Base-by-base conservation (phyloP, 2,797 vertebrate genomes). In the Halcyon smyrnensis region DNA sequence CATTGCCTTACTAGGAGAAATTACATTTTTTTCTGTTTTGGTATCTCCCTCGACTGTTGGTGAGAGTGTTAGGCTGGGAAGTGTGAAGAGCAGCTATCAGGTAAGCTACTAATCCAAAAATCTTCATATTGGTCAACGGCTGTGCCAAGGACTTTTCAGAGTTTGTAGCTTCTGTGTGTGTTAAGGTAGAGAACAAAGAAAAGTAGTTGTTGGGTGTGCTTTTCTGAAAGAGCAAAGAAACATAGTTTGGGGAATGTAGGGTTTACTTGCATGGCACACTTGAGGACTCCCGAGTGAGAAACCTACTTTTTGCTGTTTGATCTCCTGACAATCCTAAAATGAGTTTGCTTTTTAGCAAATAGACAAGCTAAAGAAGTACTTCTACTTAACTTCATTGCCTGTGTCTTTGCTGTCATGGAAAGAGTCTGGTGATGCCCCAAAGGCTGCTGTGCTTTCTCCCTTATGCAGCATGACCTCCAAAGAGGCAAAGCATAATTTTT, bases 131-230 rank as follows among this genome's bases (percentile, higher is more conserved):
- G 71, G 11, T 77, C 21, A 4, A 4, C 27, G 37, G 25, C 37
- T 82, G 23, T 87, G 57, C 43, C 20, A 56, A 39, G 15, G 34
- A 3, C 20, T 39, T 63, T 63, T 67, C 56, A 74, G 69, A 11
- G 13, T 60, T 63, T 83, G 39, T n/a, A 45, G 43, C 19, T 19
- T 67, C 15, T 73, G 19, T 63, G 30, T 41, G 11, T 84, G 16
- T n/a, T 64, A 13, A 57, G 34, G 14, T 18, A 20, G 18, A 77
- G 41, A 89, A 53, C 11, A 36, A 45, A 14, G 43, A 34, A 32
- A 27, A 18, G 46, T 3, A 41, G 36, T 5, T 5, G 8, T 2
- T 56, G 36, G 1, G 1, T 4, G 0, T 12, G 20, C 12, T 85
- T 68, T 75, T 65, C 32, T 71, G 28, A 70, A 63, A 28, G 25